Conservation (phyloP, 2,888 invertebrate species). For the Toxonevra muliebris region DNA sequence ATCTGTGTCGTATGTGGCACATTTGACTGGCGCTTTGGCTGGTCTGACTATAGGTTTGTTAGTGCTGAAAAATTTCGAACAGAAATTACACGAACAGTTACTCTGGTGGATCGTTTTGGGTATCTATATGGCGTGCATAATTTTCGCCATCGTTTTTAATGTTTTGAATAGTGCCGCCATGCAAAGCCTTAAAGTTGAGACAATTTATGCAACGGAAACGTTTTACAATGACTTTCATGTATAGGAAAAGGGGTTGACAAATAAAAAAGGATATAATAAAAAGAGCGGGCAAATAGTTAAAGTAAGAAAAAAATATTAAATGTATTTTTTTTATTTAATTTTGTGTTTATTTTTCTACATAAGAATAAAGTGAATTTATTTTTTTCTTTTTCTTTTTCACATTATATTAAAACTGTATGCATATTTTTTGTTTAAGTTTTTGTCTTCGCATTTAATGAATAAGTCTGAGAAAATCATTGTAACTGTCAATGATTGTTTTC, state of each 20-base stretch:
- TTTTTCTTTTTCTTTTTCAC: slow-evolving; percentile 23
- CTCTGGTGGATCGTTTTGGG: slow-evolving; percentile 97
- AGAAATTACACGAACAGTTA: slow-evolving; percentile 91
- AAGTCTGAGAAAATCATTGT: too few species aligned
- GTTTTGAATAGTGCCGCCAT: slow-evolving; percentile 75
- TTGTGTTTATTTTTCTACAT: background rate
- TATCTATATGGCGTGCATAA: slow-evolving; percentile 90
- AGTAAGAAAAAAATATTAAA: slow-evolving; percentile 4
- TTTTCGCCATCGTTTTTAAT: slow-evolving; percentile 94
- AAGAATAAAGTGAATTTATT: slow-evolving; percentile 10
- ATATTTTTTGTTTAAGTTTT: background rate
- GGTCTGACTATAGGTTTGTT: slow-evolving; percentile 93
- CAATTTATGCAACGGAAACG: slow-evolving; percentile 59
- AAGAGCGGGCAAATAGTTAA: background rate
- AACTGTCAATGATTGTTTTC: too few species aligned
- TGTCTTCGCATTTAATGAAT: background rate
- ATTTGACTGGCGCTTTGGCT: slow-evolving; percentile 92
- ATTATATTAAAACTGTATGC: slow-evolving; percentile 13
- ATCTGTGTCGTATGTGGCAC: slow-evolving; percentile 96
- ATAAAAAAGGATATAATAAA: slow-evolving; percentile 7
- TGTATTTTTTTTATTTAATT: background rate
- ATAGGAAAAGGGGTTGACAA: slow-evolving; percentile 31
- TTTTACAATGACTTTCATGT: slow-evolving; percentile 57
- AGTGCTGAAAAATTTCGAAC: slow-evolving; percentile 95
- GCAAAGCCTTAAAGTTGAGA: slow-evolving; percentile 55